Conservation (phyloP, 1,140 invertebrate genomes). For the Neodiprion virginianus region DNA sequence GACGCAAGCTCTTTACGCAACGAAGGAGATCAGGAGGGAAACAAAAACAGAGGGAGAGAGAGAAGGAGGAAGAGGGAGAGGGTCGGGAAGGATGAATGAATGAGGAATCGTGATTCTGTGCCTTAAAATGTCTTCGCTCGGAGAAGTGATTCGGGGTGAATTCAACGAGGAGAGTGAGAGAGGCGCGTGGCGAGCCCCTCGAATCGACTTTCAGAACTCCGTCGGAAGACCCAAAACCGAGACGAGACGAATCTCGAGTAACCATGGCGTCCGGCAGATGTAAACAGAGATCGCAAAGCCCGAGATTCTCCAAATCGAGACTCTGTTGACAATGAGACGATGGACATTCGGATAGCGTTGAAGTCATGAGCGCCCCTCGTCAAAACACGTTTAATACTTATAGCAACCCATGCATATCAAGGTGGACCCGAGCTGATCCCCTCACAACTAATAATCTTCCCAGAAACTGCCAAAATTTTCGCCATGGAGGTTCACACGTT, state of each 20-base stretch:
- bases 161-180: neutral
- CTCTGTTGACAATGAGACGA: neutral
- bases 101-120: neutral
- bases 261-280: conserved; percentile 12
- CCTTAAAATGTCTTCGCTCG: conserved; percentile 10
- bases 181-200: neutral
- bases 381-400: neutral
- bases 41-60: neutral
- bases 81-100: neutral
- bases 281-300: neutral
- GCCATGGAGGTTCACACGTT: neutral
- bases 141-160: neutral
- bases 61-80: neutral
- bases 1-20: neutral
- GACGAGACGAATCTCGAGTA: neutral
- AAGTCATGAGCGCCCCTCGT: neutral
- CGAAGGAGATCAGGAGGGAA: neutral
- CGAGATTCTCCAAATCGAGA: neutral
- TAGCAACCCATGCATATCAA: conserved; percentile 2
- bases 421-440: neutral
- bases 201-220: no score
- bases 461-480: neutral
- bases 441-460: neutral
- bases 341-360: neutral
- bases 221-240: no score